These are phyloP conservation scores for Capitella teleta DNA, from an alignment of 1,140 invertebrate genomes.

Conservation along the genomic window DNA sequence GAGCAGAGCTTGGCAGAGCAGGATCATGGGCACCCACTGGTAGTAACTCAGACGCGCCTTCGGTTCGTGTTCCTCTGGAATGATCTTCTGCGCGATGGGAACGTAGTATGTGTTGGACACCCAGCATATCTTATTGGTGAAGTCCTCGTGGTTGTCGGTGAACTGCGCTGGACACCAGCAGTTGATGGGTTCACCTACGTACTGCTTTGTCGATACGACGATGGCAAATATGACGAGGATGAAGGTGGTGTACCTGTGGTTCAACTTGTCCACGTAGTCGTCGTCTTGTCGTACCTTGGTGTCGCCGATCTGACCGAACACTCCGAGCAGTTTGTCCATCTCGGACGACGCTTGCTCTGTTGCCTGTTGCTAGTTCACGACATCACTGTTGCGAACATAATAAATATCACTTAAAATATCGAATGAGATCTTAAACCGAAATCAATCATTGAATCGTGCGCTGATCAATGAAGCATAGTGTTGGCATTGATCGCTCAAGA, in stretches of 20 bases:
- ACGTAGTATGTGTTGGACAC: slow-evolving; percentile 12
- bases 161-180: slow-evolving; percentile 44
- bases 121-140: slow-evolving; percentile 1
- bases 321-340: slow-evolving; percentile 38
- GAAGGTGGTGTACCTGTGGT: slow-evolving; percentile 79
- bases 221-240: slow-evolving; percentile 73
- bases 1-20: slow-evolving; percentile 46
- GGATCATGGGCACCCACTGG: slow-evolving; percentile 40
- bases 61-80: background rate
- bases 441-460: too few species aligned
- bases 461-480: too few species aligned
- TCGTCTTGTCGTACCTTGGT: slow-evolving; percentile 35
- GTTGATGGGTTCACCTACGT: slow-evolving; percentile 47
- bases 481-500: too few species aligned
- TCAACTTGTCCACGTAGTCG: slow-evolving; percentile 50
- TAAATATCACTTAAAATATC: too few species aligned
- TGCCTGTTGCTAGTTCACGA: too few species aligned
- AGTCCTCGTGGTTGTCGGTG: slow-evolving; percentile 21
- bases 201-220: slow-evolving; percentile 62
- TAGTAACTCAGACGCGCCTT: slow-evolving; percentile 13
- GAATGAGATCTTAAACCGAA: too few species aligned
- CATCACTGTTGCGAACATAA: too few species aligned
- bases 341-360: too few species aligned
- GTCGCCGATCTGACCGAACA: slow-evolving; percentile 31
- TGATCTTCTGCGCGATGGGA: slow-evolving; percentile 1